These are phyloP conservation scores for Sebastes oblongus DNA, from an alignment of 2,797 vertebrate genomes.

Conservation along the genomic window DNA sequence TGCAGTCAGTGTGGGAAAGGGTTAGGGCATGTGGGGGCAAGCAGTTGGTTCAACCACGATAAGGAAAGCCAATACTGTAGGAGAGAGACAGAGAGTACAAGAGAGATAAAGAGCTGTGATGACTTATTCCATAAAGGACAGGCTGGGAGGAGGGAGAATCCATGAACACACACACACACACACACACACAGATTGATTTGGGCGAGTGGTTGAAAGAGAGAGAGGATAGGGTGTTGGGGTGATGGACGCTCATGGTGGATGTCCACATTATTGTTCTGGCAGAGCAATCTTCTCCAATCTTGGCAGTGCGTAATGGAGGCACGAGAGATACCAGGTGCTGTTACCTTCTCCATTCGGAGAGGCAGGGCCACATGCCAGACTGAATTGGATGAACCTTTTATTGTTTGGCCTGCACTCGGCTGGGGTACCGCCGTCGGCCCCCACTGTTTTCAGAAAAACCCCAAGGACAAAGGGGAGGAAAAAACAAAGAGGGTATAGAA, in stretches of 20 bases:
- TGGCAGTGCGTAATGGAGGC: conserved; percentile 70
- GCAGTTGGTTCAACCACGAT: conserved; percentile 63
- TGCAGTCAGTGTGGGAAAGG: neutral
- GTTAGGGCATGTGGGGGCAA: conserved; percentile 1
- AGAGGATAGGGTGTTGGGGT: conserved; percentile 27
- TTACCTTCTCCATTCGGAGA: conserved; percentile 60
- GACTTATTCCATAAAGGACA: conserved; percentile 69
- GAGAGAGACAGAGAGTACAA: conserved; percentile 34
- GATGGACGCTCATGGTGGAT: conserved; percentile 66
- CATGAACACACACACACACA: conserved; percentile 20
- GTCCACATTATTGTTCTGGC: conserved; percentile 78
- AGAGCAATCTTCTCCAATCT: conserved; percentile 78
- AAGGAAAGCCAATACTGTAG: conserved; percentile 68
- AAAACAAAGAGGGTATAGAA: neutral
- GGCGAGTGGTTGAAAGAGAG: conserved; percentile 41
- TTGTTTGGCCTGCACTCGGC: conserved; percentile 60
- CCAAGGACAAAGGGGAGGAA: conserved; percentile 17
- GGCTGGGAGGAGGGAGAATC: conserved; percentile 22
- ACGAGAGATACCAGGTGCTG: conserved; percentile 73
- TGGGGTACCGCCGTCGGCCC: conserved; percentile 26
- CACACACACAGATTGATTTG: conserved; percentile 39
- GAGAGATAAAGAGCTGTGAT: conserved; percentile 76
- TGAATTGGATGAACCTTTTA: conserved; percentile 70
- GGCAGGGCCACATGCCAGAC: conserved; percentile 68
- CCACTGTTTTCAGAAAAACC: conserved; percentile 36